Evolutionary conservation across 2,888 invertebrate species (phyloP).

Genomic region (Dryococelus australis): DNA sequence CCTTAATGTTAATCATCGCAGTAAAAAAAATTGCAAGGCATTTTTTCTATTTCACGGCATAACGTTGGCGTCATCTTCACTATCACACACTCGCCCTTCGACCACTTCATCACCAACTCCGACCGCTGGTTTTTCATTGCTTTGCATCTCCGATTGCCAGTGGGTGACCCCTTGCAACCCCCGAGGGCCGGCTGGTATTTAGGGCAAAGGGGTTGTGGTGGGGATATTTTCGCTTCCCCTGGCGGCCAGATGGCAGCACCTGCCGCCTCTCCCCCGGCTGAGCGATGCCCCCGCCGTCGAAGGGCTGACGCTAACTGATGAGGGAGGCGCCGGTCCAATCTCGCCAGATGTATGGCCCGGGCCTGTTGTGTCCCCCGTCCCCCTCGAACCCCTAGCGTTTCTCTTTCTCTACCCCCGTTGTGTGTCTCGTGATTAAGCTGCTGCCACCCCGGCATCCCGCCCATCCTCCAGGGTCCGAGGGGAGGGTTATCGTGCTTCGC

Average conservation of each 20-base stretch:
- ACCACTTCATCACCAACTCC: no score
- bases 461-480: background rate
- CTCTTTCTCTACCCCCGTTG: background rate
- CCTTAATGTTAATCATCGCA: no score
- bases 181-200: no score
- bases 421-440: background rate
- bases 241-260: background rate
- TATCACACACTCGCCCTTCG: no score
- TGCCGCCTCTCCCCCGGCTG: background rate
- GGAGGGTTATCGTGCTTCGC: background rate
- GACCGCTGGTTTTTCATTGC: no score
- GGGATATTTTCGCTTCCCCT: background rate
- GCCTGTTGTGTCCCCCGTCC: background rate
- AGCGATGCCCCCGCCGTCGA: background rate
- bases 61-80: no score
- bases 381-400: background rate
- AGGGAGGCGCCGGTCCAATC: background rate
- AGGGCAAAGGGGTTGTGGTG: no score
- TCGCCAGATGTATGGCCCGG: background rate
- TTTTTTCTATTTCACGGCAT: no score
- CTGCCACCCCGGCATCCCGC: background rate
- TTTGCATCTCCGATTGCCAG: no score
- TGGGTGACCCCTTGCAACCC: no score
- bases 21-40: no score
- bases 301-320: conserved; percentile 11